phyloP scores from a whole-genome alignment of 2,888 invertebrate genomes.

The Drosophila mettleri region DNA sequence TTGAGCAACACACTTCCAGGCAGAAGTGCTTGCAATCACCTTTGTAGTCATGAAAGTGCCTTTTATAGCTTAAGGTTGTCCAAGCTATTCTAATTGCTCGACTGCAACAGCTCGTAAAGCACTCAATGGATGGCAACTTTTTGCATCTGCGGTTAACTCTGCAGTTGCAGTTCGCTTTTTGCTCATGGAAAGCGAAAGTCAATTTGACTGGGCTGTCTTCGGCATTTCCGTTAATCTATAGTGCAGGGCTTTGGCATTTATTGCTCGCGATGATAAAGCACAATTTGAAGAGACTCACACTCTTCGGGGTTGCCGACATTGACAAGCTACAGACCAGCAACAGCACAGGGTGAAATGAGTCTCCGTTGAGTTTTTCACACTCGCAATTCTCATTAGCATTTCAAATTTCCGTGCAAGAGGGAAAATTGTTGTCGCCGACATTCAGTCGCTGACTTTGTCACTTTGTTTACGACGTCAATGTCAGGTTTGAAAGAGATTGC shows the following conservation, averaged over 20 bases:
- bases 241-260: constrained; percentile 4
- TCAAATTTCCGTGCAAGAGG: constrained; percentile 49
- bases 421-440: constrained; percentile 38
- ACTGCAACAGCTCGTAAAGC: background rate
- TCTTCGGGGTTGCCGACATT: constrained; percentile 22
- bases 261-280: constrained; percentile 40
- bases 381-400: constrained; percentile 39
- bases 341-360: constrained; percentile 20
- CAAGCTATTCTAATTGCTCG: background rate
- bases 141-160: background rate
- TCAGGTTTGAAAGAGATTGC: constrained; percentile 29
- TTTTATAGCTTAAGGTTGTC: background rate
- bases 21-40: background rate
- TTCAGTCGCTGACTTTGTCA: constrained; percentile 42
- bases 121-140: background rate
- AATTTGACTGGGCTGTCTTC: constrained; percentile 17
- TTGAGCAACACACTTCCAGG: background rate
- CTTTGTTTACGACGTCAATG: constrained; percentile 48
- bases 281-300: constrained; percentile 26
- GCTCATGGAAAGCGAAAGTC: constrained; percentile 45
- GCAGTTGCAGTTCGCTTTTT: constrained; percentile 6
- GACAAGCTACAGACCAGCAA: constrained; percentile 33
- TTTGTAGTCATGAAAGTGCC: background rate
- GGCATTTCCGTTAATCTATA: constrained; percentile 28
- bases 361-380: constrained; percentile 30